Base-by-base conservation (phyloP, 2,888 invertebrate genomes). In the Oscheius sp. region DNA sequence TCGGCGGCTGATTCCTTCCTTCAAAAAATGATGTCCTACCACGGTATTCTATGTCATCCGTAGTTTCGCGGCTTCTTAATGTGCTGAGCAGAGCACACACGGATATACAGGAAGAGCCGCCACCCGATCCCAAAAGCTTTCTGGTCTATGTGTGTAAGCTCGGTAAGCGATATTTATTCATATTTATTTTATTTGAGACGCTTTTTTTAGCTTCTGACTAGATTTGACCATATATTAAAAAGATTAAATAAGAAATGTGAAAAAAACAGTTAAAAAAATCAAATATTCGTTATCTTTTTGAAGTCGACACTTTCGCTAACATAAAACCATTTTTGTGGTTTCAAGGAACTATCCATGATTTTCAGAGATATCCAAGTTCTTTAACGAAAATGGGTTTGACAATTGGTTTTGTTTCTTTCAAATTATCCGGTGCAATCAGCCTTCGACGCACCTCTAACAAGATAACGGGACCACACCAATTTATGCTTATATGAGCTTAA, bases 31-130 rank as follows among this genome's bases (percentile, higher is more conserved):
- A 70, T 74, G 52, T 73, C 49, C 18, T 21, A 35, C 52, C 25
- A 45, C 46, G 58, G 63, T 63, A 45, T 43, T 25, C 49, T 52
- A 83, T 80, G 83, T 75, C 83, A 7, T 77, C 81, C 59, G 81
- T 83, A 43, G 83, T 83, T 29, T 80, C 81, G 25, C 76, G 83
- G 52, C 74, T 83, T 43, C 76, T 83, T n/a, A 77, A 76, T 66
- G 80, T 79, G 21, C 73, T 83, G 46, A 80, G 83, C 56, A 59
- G 74, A 27, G 73, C 78, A 13, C 80, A 81, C 18, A 69, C 73
- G 21, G 72, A 76, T 13, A 35, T 43, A 23, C 72, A 69, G 18
- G 79, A 80, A 25, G 80, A 81, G 41, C 72, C 64, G 25, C 78
- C 77, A 43, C 81, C 81, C 5, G 76, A 80, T 61, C 79, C 83